Base-by-base conservation (phyloP, 2,888 invertebrate genomes). In the Himalopsyche kuldschensis region DNA sequence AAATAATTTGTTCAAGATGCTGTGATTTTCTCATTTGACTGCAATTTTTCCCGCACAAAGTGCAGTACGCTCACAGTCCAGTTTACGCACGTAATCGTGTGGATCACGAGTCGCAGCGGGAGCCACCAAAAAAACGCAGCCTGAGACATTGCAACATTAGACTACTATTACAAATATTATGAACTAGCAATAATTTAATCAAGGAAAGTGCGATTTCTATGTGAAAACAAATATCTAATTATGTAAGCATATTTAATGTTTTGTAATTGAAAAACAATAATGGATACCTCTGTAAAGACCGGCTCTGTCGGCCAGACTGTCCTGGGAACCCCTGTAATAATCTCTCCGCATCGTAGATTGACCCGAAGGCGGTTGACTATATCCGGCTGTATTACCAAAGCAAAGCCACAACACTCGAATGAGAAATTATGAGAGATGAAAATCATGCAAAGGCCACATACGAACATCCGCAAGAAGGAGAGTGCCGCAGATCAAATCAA, bases 271-370 rank as follows among this genome's bases (percentile, higher is more conserved):
- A 84, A 84, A 81, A 86, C 86, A 83, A 76, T 55, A 55, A 55
- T 69, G 24, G 4, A 92, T 93, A 95, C 96, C 96, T 94, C 95
- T 93, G 89, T 95, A 94, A 89, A 95, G 93, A 88, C 93, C 93
- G 88, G 94, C 94, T 86, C 93, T 92, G 88, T 94, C 94, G 88
- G 96, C 95, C 88, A 97, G 93, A 90, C 96, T 96, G 93, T 97
- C 97, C 93, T 97, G 97, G 87, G 97, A 97, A 90, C 97, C 97
- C 92, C 96, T 94, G 93, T 96, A 97, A 94, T 96, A 97, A 92
- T 97, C 97, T 90, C 97, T 94, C 91, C 96, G 94, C 95, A 97
- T 95, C 88, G 94, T 93, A 87, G 93, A 93, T 87, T 93, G 92
- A 87, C 83, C 69, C 6, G 84, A 85, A 11, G 84, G 47, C 30